These are phyloP conservation scores for Machimus atricapillus DNA, from an alignment of 2,888 invertebrate species.

Conservation along the genomic window DNA sequence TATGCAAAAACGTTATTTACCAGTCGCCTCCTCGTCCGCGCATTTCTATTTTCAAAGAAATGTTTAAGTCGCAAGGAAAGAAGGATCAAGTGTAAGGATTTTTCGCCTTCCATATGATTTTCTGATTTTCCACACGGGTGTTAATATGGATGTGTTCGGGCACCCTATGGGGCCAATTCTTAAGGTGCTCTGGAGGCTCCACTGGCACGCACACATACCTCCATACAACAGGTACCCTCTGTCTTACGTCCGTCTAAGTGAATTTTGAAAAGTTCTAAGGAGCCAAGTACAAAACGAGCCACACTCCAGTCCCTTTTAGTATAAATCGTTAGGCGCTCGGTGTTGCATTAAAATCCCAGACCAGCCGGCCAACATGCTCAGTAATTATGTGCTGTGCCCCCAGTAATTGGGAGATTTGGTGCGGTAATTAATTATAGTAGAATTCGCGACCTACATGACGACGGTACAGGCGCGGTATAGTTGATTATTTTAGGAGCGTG, in stretches of 20 bases:
- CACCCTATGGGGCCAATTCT: background rate
- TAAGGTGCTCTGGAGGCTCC: background rate
- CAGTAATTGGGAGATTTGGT: conserved; percentile 8
- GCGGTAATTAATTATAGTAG: background rate
- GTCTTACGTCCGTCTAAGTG: conserved; percentile 30
- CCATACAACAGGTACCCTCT: conserved; percentile 32
- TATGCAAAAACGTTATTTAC: conserved; percentile 32
- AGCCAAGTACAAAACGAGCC: conserved; percentile 29
- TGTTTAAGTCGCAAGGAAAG: conserved; percentile 8
- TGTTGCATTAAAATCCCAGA: conserved; percentile 39
- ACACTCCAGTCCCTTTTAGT: conserved; percentile 38
- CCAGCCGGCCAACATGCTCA: background rate
- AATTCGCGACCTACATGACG: background rate
- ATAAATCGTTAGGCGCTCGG: conserved; percentile 46
- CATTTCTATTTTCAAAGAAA: background rate
- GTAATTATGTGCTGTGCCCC: background rate
- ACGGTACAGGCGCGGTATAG: background rate
- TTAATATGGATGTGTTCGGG: background rate
- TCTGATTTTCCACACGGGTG: background rate
- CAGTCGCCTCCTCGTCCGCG: background rate
- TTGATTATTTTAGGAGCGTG: background rate
- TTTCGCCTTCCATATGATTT: background rate
- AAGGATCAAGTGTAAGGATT: conserved; percentile 42
- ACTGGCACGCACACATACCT: background rate
- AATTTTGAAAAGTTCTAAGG: conserved; percentile 34